Conservation (phyloP, 1,140 invertebrate genomes). For the Anastatus disparis region DNA sequence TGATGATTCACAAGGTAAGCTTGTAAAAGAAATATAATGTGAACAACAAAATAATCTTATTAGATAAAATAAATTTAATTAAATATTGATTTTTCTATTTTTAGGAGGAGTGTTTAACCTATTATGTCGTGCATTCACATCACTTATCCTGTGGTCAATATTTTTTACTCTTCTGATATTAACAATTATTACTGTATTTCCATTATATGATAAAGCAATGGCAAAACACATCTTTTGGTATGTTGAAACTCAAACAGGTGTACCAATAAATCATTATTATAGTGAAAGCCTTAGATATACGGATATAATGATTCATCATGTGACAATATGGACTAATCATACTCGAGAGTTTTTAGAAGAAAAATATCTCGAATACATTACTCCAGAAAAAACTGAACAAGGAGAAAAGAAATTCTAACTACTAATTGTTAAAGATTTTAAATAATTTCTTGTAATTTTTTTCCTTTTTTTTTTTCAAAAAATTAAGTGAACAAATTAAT, state of each 20-base stretch:
- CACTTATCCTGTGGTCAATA: constrained; percentile 41
- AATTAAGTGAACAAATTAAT: constrained; percentile 2
- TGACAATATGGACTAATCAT: constrained; percentile 38
- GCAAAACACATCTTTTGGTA: constrained; percentile 48
- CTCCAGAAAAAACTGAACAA: constrained; percentile 13
- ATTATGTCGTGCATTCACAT: constrained; percentile 40
- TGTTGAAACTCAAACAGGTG: constrained; percentile 47
- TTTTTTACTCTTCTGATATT: constrained; percentile 42
- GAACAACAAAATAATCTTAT: neutral
- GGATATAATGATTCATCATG: constrained; percentile 34
- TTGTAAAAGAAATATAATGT: neutral
- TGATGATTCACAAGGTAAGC: constrained; percentile 37
- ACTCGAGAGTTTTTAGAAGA: constrained; percentile 40
- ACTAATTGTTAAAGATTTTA: neutral
- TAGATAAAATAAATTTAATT: neutral
- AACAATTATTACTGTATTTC: constrained; percentile 44
- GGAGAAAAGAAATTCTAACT: neutral
- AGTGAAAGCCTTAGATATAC: constrained; percentile 41
- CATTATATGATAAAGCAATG: constrained; percentile 45
- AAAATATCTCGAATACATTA: constrained; percentile 44
- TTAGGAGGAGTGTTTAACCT: constrained; percentile 28
- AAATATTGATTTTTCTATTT: constrained; percentile 11
- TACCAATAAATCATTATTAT: constrained; percentile 53
- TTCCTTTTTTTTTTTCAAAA: neutral
- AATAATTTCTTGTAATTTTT: neutral